Base-by-base conservation (phyloP, 2,113 vertebrate genomes). In the Dinomys branickii region DNA sequence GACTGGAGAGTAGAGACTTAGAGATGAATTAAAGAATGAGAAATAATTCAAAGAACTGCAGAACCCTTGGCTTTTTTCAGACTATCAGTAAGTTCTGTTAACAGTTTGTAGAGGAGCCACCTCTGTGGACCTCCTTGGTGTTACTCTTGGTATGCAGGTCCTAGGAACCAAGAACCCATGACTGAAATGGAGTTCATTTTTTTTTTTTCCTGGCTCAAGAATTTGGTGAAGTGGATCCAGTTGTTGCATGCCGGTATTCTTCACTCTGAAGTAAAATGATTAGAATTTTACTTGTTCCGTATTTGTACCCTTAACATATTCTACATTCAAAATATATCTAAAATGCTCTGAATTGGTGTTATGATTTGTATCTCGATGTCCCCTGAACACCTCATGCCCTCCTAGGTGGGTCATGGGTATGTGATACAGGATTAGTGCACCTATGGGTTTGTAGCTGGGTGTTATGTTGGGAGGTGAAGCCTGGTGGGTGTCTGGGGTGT, bases 221-320 rank as follows among this genome's bases (percentile, higher is more conserved):
- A 88, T 85, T 92, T 81, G 75, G 22, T 50, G 67, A 96, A 92
- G 30, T 78, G 30, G 44, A 19, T 73, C 13, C 5, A 80, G 2
- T 86, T 89, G 41, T 24, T 88, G 4, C 82, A 33, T 90, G 24
- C 82, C 75, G 90, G 12, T 50, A 81, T 95, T 85, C 44, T 75
- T 94, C 30, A 44, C 41, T 91, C 91, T 81, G 54, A 97, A 86
- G 59, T 90, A 87, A 85, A 95, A 77, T 63, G 2, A 77, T 90
- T 84, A 83, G 65, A 90, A 85, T 93, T 85, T 88, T 87, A 67
- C 35, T 94, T 92, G 71, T 92, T 88, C 12, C 38, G 26, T 83
- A 85, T 14, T 59, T 90, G 20, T 85, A 41, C 11, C 77, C 17
- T n/a, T 94, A 65, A 85, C 90, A 78, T 75, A 77, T 69, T 96